Percentiles rank a stretch among this genome's conserved stretches.
Evolutionary conservation across 2,113 vertebrate genomes (phyloP).

Genomic region (Manacus vitellinus): DNA sequence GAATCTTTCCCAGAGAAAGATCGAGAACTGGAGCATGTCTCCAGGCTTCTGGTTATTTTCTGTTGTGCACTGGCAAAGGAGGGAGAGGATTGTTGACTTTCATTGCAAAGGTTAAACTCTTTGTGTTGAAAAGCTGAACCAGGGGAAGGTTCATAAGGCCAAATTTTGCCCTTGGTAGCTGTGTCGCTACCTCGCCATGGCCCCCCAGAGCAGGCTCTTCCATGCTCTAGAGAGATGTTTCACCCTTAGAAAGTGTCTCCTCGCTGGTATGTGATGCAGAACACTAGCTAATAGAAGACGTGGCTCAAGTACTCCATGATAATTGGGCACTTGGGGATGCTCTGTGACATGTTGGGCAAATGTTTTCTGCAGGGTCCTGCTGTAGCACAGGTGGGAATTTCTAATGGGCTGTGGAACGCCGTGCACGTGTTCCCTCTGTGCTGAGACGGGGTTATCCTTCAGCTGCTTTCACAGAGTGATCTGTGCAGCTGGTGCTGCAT

Average conservation of each 20-base stretch:
- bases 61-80: not conserved
- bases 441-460: not conserved
- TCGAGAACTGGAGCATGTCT: not conserved
- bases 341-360: not conserved
- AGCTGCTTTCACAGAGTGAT: not conserved
- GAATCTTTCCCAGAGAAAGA: not conserved
- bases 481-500: not conserved
- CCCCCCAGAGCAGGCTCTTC: not conserved
- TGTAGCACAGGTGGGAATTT: not conserved
- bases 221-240: not conserved
- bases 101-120: not conserved
- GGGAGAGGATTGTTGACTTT: not conserved
- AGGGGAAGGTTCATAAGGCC: not conserved
- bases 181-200: rapidly evolving
- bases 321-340: not conserved
- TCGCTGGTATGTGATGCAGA: not conserved
- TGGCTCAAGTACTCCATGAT: not conserved
- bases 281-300: not conserved
- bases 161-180: not conserved
- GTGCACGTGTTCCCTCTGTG: not conserved
- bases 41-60: not conserved
- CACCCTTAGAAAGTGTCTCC: not conserved
- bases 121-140: not conserved
- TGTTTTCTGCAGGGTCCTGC: not conserved
- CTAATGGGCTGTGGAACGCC: not conserved